Evolutionary conservation across 2,797 vertebrate species (phyloP).

Genomic region (Vireo griseus): DNA sequence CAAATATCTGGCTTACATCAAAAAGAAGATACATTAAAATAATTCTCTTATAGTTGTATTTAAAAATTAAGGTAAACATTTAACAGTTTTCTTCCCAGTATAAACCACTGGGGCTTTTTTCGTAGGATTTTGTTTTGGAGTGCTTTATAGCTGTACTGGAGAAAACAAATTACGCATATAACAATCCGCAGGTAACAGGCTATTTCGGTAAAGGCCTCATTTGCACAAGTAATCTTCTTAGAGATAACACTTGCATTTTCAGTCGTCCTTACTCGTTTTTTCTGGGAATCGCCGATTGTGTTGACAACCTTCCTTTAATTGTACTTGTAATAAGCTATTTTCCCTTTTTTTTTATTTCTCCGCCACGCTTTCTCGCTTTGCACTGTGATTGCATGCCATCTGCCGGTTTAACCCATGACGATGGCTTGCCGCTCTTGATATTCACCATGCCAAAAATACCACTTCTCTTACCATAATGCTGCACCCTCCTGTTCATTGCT

Average conservation of each 20-base stretch:
- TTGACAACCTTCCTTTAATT: constrained; percentile 91
- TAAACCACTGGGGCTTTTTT: neutral
- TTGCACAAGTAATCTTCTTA: neutral
- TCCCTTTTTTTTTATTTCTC: constrained; percentile 89
- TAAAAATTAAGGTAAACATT: neutral
- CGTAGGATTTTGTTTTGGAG: neutral
- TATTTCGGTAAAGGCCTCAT: constrained; percentile 14
- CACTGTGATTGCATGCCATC: constrained; percentile 98
- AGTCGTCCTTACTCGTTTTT: constrained; percentile 56
- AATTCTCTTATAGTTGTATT: neutral
- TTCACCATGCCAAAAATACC: constrained; percentile 89
- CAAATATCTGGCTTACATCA: neutral
- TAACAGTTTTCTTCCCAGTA: neutral
- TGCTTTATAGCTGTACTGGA: neutral
- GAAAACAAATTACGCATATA: neutral
- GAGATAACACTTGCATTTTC: constrained; percentile 12
- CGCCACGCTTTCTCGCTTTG: constrained; percentile 96
- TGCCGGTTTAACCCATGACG: constrained; percentile 96
- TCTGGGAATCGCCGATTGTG: constrained; percentile 86
- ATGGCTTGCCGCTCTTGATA: constrained; percentile 97
- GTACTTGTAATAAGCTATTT: constrained; percentile 91
- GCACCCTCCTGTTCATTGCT: constrained; percentile 99
- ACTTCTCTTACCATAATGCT: constrained; percentile 98
- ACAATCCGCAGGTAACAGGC: neutral
- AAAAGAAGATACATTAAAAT: neutral